Conservation (phyloP, 2,888 invertebrate genomes). For the Drosophila formosana region DNA sequence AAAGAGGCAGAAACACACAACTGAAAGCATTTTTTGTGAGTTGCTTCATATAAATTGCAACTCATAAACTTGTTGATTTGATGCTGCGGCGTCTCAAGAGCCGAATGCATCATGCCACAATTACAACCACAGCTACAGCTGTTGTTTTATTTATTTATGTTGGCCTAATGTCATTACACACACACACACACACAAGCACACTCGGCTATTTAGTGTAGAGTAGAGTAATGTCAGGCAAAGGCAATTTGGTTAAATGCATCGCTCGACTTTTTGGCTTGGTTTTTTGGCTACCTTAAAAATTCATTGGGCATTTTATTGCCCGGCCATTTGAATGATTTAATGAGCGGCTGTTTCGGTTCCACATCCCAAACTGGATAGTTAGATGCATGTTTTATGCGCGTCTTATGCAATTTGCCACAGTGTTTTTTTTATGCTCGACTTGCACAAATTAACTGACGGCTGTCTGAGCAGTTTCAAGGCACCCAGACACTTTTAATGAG, state of each 20-base stretch:
- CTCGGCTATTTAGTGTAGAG: slow-evolving; percentile 1
- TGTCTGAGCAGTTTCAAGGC: neutral
- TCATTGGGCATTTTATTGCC: slow-evolving; percentile 63
- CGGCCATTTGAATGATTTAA: slow-evolving; percentile 58
- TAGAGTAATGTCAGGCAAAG: slow-evolving; percentile 45
- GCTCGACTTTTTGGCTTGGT: slow-evolving; percentile 7
- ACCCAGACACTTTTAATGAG: slow-evolving; percentile 37
- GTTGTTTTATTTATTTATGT: slow-evolving; percentile 62
- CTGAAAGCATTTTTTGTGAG: slow-evolving; percentile 18
- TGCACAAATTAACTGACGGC: slow-evolving; percentile 10
- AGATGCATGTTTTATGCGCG: slow-evolving; percentile 54
- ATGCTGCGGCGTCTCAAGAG: slow-evolving; percentile 45
- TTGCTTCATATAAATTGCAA: slow-evolving; percentile 54
- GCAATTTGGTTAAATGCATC: slow-evolving; percentile 54
- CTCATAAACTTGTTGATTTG: slow-evolving; percentile 65
- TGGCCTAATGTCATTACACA: slow-evolving; percentile 65
- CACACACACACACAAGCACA: slow-evolving; percentile 34
- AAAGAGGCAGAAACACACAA: slow-evolving; percentile 1
- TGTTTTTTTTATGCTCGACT: neutral
- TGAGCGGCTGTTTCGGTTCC: slow-evolving; percentile 39
- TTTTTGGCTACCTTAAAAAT: slow-evolving; percentile 51
- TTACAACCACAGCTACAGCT: slow-evolving; percentile 12
- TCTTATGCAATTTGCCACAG: slow-evolving; percentile 63
- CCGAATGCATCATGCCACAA: slow-evolving; percentile 21
- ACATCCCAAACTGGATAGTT: slow-evolving; percentile 48